A percentile compares a stretch with the other conserved stretches of the same genome.
These are phyloP conservation scores for Amyelois transitella DNA, from an alignment of 1,140 invertebrate genomes.

Conservation along the genomic window DNA sequence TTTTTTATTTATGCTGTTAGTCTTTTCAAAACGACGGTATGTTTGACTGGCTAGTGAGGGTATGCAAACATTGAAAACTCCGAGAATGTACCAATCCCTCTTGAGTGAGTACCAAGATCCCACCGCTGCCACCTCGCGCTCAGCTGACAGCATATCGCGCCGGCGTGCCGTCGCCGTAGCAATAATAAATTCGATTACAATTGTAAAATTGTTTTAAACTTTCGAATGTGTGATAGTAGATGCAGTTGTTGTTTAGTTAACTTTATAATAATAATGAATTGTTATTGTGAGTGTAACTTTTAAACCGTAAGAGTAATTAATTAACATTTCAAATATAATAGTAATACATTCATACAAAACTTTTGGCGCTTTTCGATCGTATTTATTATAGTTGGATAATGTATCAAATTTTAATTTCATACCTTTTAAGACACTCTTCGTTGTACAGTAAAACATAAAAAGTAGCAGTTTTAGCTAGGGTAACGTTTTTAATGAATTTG, in stretches of 20 bases:
- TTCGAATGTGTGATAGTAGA: slow-evolving; percentile 76
- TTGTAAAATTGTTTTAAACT: slow-evolving; percentile 75
- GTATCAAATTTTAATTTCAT: slow-evolving; percentile 41
- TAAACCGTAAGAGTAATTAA: slow-evolving; percentile 54
- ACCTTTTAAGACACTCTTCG: slow-evolving; percentile 54
- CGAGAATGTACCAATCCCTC: too few species aligned
- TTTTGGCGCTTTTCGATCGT: slow-evolving; percentile 52
- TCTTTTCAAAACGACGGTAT: too few species aligned
- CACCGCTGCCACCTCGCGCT: slow-evolving; percentile 10
- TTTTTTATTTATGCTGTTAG: too few species aligned
- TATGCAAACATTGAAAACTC: too few species aligned
- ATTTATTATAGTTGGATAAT: slow-evolving; percentile 43
- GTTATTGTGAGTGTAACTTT: slow-evolving; percentile 72
- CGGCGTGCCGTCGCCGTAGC: slow-evolving; percentile 66
- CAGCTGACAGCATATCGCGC: slow-evolving; percentile 45
- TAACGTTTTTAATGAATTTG: slow-evolving; percentile 69
- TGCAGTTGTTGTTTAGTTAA: slow-evolving; percentile 76
- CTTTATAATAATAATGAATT: slow-evolving; percentile 67
- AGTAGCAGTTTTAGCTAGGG: slow-evolving; percentile 70
- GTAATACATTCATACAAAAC: slow-evolving; percentile 35
- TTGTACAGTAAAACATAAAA: slow-evolving; percentile 71
- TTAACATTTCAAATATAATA: slow-evolving; percentile 52
- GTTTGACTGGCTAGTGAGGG: too few species aligned
- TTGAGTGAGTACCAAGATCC: too few species aligned
- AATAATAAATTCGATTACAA: slow-evolving; percentile 74